Conservation (phyloP, 2,113 vertebrate species). For the Elachura formosa region DNA sequence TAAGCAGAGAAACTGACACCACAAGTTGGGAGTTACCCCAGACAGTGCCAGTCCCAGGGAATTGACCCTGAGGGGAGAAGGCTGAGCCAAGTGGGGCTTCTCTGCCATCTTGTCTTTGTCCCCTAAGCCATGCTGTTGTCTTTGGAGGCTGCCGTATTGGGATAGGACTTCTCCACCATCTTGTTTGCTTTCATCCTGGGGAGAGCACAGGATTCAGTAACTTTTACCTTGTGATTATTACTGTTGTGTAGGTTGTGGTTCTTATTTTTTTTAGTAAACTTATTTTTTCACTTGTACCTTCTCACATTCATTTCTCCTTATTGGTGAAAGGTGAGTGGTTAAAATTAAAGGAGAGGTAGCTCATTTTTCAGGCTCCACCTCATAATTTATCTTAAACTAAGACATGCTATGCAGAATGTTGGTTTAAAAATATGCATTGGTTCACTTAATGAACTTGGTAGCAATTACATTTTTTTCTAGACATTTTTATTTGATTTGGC, state of each 20-base stretch:
- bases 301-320: not conserved
- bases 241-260: not conserved
- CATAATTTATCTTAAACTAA: not conserved
- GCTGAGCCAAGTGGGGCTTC: not conserved
- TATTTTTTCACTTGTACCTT: not conserved
- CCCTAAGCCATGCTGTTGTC: not conserved
- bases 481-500: not conserved
- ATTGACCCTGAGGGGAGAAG: not conserved
- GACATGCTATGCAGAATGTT: not conserved
- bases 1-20: not conserved
- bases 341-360: not conserved
- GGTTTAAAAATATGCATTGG: not conserved
- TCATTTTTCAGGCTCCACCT: not conserved
- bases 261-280: not conserved
- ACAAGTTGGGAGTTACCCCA: not conserved
- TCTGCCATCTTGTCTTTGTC: not conserved
- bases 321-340: not conserved
- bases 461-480: not conserved
- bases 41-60: not conserved
- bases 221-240: not conserved
- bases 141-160: not conserved
- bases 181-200: not conserved
- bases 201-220: not conserved
- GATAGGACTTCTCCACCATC: not conserved
- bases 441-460: not conserved